These are phyloP conservation scores for Scomber japonicus DNA, from an alignment of 2,113 vertebrate species.

Conservation along the genomic window DNA sequence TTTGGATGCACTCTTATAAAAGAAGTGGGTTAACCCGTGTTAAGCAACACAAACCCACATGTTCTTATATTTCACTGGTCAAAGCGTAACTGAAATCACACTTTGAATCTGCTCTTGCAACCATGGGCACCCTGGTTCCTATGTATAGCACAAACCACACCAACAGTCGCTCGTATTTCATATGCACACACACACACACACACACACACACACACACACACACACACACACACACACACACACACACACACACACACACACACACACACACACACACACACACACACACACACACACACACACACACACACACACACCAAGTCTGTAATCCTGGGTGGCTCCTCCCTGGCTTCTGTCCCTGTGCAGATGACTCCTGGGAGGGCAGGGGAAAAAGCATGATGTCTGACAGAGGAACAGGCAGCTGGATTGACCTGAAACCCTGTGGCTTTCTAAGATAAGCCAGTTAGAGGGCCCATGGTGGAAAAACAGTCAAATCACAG, in stretches of 20 bases:
- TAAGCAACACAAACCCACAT: not conserved
- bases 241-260: no score
- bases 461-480: constrained; percentile 18
- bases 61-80: not conserved
- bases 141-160: not conserved
- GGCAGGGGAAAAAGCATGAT: not conserved
- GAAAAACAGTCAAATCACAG: constrained; percentile 44
- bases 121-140: not conserved
- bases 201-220: no score
- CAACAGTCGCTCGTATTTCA: constrained; percentile 1
- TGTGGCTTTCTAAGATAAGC: constrained; percentile 56
- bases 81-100: not conserved
- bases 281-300: no score
- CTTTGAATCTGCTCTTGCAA: not conserved
- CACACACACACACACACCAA: not conserved
- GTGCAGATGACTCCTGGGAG: constrained; percentile 24
- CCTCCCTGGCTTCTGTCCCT: constrained; percentile 1
- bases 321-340: constrained; percentile 13
- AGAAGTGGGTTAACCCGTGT: not conserved
- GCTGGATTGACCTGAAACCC: constrained; percentile 43
- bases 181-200: not conserved
- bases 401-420: constrained; percentile 31
- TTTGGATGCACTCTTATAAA: not conserved
- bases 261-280: no score
- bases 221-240: no score